Evolutionary conservation across 2,888 invertebrate species (phyloP).

Genomic region (Pandemis corylana): DNA sequence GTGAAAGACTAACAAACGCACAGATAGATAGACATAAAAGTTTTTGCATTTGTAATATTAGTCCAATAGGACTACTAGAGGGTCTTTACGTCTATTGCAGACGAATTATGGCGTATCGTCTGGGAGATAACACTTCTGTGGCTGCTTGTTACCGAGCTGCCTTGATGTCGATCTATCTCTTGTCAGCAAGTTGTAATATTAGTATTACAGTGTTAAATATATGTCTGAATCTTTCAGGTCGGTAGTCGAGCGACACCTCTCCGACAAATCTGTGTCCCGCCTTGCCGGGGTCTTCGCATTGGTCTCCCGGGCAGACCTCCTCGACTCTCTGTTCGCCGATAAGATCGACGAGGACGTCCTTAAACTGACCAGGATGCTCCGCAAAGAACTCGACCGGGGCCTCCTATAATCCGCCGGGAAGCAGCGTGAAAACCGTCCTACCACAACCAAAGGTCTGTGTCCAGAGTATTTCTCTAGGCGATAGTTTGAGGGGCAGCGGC

Average conservation of each 20-base stretch:
- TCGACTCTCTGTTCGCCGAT: slow-evolving; percentile 76
- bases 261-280: slow-evolving; percentile 92
- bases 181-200: too few relatives aligned
- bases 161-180: too few relatives aligned
- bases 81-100: too few relatives aligned
- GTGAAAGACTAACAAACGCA: too few relatives aligned
- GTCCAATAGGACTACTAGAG: too few relatives aligned
- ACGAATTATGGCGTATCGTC: too few relatives aligned
- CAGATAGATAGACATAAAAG: too few relatives aligned
- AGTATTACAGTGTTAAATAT: neutral
- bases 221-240: slow-evolving; percentile 73
- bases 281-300: slow-evolving; percentile 90
- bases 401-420: slow-evolving; percentile 68
- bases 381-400: slow-evolving; percentile 77
- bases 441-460: slow-evolving; percentile 39
- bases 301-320: slow-evolving; percentile 73
- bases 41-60: too few relatives aligned
- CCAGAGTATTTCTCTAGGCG: slow-evolving; percentile 35
- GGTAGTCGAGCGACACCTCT: slow-evolving; percentile 91
- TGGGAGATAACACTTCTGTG: too few relatives aligned
- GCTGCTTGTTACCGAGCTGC: too few relatives aligned
- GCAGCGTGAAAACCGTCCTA: slow-evolving; percentile 66
- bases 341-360: slow-evolving; percentile 76
- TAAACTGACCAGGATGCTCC: slow-evolving; percentile 76
- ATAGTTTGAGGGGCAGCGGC: slow-evolving; percentile 19